Base-by-base conservation (phyloP, 2,113 vertebrate genomes). In the Myiozetetes cayanensis region DNA sequence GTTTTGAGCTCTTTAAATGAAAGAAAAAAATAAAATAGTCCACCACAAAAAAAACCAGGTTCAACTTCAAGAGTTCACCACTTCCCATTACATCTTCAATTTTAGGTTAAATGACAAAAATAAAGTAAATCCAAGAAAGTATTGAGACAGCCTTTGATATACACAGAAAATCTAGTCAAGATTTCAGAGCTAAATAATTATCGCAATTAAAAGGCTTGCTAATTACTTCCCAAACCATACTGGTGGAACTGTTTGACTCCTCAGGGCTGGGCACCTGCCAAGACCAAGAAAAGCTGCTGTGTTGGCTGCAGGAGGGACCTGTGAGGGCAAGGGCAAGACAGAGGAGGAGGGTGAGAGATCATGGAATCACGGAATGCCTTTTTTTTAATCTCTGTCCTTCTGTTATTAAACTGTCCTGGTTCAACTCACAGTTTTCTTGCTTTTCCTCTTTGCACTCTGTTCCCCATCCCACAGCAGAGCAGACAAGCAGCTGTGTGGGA, bases 401-500 rank as follows among this genome's bases (percentile, higher is more conserved):
- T 19, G 12, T 44, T 16, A 63, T 9, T 41, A 7, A 58, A 44
- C 12, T 35, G 14, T 14, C 49, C 58, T 17, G 8, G 23, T 63
- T 55, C 17, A 67, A 4, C 8, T 18, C 31, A 6, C 13, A 41
- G 13, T 23, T 41, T 6, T 28, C 61, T 35, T 41, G 9, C 21
- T 65, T n/a, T 24, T 66, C 41, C 25, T 53, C 14, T 53, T 71
- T 14, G 31, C 19, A 1, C 13, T 58, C 31, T 15, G 6, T 18
- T 28, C 14, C 46, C 21, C 15, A 28, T 4, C 8, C 19, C 1
- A 2, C 37, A 52, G 41, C 55, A 71, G 10, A 37, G 14, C 6
- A 55, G 35, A 3, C 1, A 0, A 12, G 61, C 5, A 2, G 49
- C 30, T 41, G 31, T 18, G 47, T 7, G 65, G 28, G 24, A 55